These are phyloP conservation scores for Polydrusus cervinus DNA, from an alignment of 2,888 invertebrate genomes.

Conservation along the genomic window DNA sequence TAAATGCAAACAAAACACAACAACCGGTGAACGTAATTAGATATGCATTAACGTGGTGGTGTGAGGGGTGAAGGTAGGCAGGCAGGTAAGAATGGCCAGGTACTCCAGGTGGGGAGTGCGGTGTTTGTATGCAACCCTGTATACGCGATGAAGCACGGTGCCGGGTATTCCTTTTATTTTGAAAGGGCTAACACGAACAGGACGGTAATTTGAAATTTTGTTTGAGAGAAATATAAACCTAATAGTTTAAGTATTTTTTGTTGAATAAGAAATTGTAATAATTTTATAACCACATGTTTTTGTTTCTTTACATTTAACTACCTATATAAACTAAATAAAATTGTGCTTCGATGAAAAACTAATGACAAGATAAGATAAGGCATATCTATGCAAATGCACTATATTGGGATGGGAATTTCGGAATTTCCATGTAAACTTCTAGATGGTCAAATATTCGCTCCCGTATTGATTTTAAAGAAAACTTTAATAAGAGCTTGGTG, in stretches of 20 bases:
- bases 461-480: no score
- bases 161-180: background rate
- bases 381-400: background rate
- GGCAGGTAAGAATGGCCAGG: conserved; percentile 32
- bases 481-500: no score
- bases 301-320: no score
- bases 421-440: no score
- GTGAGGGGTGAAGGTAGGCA: conserved; percentile 30
- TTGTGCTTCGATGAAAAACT: background rate
- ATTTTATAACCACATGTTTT: no score
- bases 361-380: background rate
- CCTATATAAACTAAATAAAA: no score
- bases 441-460: no score
- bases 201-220: background rate
- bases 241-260: background rate
- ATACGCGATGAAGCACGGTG: background rate
- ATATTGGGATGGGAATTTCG: no score
- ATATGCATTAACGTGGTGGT: conserved; percentile 1
- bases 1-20: conserved; percentile 44
- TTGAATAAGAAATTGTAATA: background rate
- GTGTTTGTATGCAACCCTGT: conserved; percentile 17
- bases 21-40: conserved; percentile 11
- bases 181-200: background rate
- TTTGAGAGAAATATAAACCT: background rate
- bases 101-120: conserved; percentile 11